Base-by-base conservation (phyloP, 1,140 invertebrate species). In the Drosophila pseudoananassae region DNA sequence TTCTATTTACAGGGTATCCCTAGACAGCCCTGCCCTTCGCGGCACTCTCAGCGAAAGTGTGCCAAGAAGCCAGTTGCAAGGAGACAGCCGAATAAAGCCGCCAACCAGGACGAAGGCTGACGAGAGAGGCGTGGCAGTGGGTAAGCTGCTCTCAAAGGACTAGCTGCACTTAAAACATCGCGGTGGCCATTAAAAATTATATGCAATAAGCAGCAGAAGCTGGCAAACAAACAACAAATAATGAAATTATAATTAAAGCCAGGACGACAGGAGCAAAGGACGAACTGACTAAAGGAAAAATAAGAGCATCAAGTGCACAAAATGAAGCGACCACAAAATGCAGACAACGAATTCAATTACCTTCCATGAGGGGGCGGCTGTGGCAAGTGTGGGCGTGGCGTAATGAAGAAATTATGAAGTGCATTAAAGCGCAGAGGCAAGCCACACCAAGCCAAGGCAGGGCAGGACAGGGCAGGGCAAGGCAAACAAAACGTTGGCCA, bases 361-460 rank as follows among this genome's bases (percentile, higher is more conserved):
- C 58, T 38, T 17, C 56, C 27, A 54, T 31, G 45, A 17, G 38
- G 38, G 38, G 38, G 12, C 1, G 38, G 40, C 9, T 6, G 40
- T n/a, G 14, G 43, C 9, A 17, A 6, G 46, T 33, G 56, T 36
- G 56, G 36, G 56, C 49, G 49, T 59, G 66, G 55, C 49, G 3
- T 74, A 84, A 85, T 87, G 77, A 84, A 85, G 81, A 85, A 84
- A 81, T 85, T 80, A 87, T 85, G 72, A 85, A 84, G 77, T 84
- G 81, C 81, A 84, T 61, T 77, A 76, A 77, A 63, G 68, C 49
- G 59, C 63, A 77, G 73, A 47, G 29, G 6, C n/a, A 10, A 46
- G 12, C 20, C 38, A 60, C 15, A 20, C 53, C 55, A 20, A 20
- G 20, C 2, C 20, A 20, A 20, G 20, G 1, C 20, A 20, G 20